Conservation (phyloP, 2,888 invertebrate genomes). For the Himalopsyche kuldschensis region DNA sequence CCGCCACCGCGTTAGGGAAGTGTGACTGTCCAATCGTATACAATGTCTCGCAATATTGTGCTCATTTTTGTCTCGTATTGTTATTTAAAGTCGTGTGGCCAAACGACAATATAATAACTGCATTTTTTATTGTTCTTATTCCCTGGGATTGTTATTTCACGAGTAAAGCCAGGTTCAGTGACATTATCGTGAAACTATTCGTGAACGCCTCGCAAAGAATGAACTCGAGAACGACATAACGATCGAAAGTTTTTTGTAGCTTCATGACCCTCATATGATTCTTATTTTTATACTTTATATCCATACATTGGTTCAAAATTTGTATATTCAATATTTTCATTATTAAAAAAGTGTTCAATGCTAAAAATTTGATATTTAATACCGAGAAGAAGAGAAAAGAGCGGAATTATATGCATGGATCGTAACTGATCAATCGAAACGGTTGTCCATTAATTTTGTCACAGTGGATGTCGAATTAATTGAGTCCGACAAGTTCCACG, state of each 20-base stretch:
- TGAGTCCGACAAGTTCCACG: too few relatives aligned
- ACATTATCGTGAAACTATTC: neutral
- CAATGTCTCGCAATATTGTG: slow-evolving; percentile 7
- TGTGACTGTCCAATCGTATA: slow-evolving; percentile 1
- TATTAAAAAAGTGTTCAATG: too few relatives aligned
- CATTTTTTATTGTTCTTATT: neutral
- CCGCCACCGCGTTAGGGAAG: neutral
- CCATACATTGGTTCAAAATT: too few relatives aligned
- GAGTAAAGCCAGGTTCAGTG: neutral
- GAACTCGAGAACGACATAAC: neutral
- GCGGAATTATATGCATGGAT: too few relatives aligned
- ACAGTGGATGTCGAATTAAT: too few relatives aligned
- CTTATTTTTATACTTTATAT: too few relatives aligned
- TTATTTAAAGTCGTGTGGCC: slow-evolving; percentile 27
- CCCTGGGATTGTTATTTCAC: neutral
- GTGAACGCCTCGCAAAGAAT: neutral
- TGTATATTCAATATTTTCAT: too few relatives aligned
- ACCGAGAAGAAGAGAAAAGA: too few relatives aligned
- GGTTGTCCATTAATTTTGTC: too few relatives aligned
- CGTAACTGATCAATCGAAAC: too few relatives aligned
- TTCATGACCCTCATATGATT: neutral
- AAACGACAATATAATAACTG: slow-evolving; percentile 20
- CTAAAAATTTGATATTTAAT: too few relatives aligned
- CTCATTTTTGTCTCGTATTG: slow-evolving; percentile 13
- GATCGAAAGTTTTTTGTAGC: neutral